phyloP scores from a whole-genome alignment of 2,113 vertebrate genomes.

The Romanogobio albipinnatus region DNA sequence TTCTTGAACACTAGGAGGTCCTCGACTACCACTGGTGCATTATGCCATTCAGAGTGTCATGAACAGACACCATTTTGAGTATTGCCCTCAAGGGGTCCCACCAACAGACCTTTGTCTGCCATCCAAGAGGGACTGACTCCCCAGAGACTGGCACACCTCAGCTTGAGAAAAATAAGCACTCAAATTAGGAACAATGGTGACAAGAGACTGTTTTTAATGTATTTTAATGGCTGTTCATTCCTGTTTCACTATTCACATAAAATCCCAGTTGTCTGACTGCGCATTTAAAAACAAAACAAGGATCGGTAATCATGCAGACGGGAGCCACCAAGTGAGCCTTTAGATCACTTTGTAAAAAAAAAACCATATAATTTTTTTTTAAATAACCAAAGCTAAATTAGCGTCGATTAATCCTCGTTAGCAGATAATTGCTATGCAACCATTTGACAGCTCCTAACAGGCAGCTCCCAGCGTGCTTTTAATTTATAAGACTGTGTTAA shows the following conservation, averaged over 20 bases:
- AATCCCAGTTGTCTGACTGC: neutral
- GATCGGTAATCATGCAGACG: neutral
- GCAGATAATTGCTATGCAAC: constrained; percentile 57
- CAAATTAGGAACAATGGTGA: constrained; percentile 36
- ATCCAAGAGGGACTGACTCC: constrained; percentile 64
- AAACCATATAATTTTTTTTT: neutral
- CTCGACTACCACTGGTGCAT: constrained; percentile 51
- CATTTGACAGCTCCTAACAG: constrained; percentile 55
- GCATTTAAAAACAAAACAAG: neutral
- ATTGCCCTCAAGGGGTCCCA: constrained; percentile 64
- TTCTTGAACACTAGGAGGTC: constrained; percentile 34
- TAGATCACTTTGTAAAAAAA: constrained; percentile 27
- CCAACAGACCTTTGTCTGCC: constrained; percentile 51
- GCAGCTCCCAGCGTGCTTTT: constrained; percentile 51
- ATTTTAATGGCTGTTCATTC: constrained; percentile 8
- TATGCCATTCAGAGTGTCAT: constrained; percentile 55
- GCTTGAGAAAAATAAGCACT: constrained; percentile 4
- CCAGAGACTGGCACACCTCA: constrained; percentile 58
- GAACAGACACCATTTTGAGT: constrained; percentile 76
- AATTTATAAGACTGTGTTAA: constrained; percentile 54
- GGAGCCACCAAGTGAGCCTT: neutral
- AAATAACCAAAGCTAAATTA: constrained; percentile 53
- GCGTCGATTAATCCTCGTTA: constrained; percentile 52
- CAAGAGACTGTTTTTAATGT: neutral
- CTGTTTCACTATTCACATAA: constrained; percentile 10